Evolutionary conservation across 2,888 invertebrate genomes (phyloP), one percentile per base, ranked within the genome.

Genomic region (Myathropa florea): DNA sequence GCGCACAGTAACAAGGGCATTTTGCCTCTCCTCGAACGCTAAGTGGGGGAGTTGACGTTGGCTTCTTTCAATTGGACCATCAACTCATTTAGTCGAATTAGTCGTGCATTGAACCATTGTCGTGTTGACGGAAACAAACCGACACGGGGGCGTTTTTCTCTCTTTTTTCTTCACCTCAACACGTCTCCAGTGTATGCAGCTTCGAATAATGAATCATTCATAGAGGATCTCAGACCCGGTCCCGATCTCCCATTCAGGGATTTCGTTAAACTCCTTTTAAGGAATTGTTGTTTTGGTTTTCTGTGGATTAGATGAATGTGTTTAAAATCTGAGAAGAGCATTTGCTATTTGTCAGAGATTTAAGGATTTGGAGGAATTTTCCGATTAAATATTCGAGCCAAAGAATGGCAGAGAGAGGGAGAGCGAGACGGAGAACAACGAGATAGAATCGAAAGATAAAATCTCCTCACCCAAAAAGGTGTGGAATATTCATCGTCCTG

Each of bases 261-360:
- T 78, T 81, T 82, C 24, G 36, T 68, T 72, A 72, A 85, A 71
- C 77, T 73, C 81, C 85, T 77, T 82, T 85, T 85, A 28, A 63
- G 67, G 72, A 73, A 82, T 72, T 60, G 81, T 78, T 85, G 81
- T 82, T 85, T 85, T 85, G 85, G 85, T 85, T 82, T 76, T 77
- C 68, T 81, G 73, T 36, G 81, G 85, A 81, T 85, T 78, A 81
- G 53, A 64, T 68, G 77, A 82, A 81, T 73, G 77, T 77, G 77
- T 80, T 77, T 77, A 60, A 81, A 85, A 81, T 81, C 81, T 85
- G 72, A 70, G 85, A 85, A 77, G 64, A 85, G 73, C 85, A 85
- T 85, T 85, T 81, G 82, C 78, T 86, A 60, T 82, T 82, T 82
- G 78, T 71, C 57, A 70, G 79, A 75, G 83, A 79, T 79, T 83